Evolutionary conservation across 2,888 invertebrate species (phyloP), one percentile per base, ranked within the genome.

Genomic region (Napeogenes inachia): DNA sequence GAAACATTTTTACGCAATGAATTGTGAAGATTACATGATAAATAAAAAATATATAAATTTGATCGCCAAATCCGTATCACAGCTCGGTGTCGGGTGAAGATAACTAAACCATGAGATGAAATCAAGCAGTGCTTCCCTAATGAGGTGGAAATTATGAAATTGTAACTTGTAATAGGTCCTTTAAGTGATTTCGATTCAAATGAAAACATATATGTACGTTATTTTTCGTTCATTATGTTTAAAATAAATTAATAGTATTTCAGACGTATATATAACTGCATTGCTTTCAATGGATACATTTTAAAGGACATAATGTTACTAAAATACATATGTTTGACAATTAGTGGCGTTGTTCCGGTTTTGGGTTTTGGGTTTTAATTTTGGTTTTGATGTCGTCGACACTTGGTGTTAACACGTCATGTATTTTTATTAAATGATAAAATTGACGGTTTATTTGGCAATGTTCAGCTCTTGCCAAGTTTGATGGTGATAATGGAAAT

Each of bases 311-410:
- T 84, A 79, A 79, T 79, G 81, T 81, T 82, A 85, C 82, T 83
- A 82, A 88, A 87, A 86, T 87, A 88, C 87, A 84, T 82, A 79
- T 87, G 88, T 88, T 80, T 82, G 82, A 85, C 84, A 85, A 88
- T 88, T 84, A 87, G 80, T 77, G 77, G 71, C 71, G 74, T 70
- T 80, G 83, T 81, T 21, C 56, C 50, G 42, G 42, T 13, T 57
- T 46, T 46, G 46, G n/a, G 21, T 21, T 57, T 45, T 57, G 54
- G 47, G 12, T 50, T 21, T 47, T 21, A 13, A 21, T 47, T 50
- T 30, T 30, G 35, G 4, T 35, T 35, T 35, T 35, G 8, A 50
- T 50, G 50, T 50, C 12, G 30, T 2, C 30, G 50, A 21, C 50
- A 47, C 8, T 47, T 47, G 10, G 50, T 50, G 50, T 50, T 50